A percentile compares a stretch with the other conserved stretches of the same genome.
phyloP scores from a whole-genome alignment of 2,113 vertebrate species.

The Myxocyprinus asiaticus region DNA sequence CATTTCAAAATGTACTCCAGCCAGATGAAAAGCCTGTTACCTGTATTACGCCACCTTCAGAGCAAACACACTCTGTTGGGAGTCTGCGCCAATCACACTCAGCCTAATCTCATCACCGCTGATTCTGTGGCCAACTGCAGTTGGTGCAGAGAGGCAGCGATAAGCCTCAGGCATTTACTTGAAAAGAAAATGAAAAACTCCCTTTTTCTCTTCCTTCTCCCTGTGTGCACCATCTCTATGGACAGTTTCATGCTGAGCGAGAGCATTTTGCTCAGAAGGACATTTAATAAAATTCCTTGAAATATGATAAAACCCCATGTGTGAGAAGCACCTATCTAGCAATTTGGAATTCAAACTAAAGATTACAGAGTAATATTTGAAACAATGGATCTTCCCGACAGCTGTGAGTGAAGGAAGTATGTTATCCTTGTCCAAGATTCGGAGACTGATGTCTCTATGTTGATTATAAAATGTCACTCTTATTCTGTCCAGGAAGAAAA shows the following conservation, averaged over 20 bases:
- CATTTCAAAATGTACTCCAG: constrained; percentile 8
- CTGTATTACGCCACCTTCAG: constrained; percentile 24
- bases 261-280: constrained; percentile 17
- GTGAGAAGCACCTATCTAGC: constrained; percentile 32
- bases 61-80: not conserved
- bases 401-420: constrained; percentile 12
- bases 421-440: constrained; percentile 21
- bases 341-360: constrained; percentile 44
- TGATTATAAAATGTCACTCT: constrained; percentile 35
- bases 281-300: constrained; percentile 35
- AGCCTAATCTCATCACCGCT: constrained; percentile 41
- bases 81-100: constrained; percentile 34
- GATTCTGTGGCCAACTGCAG: constrained; percentile 27
- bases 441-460: constrained; percentile 28
- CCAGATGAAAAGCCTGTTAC: constrained; percentile 7
- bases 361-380: constrained; percentile 16
- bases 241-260: constrained; percentile 10
- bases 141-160: constrained; percentile 33
- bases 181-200: constrained; percentile 49
- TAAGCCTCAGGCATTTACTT: constrained; percentile 41
- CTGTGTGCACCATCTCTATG: constrained; percentile 1
- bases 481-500: constrained; percentile 37
- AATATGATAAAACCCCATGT: constrained; percentile 14
- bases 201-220: not conserved
- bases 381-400: constrained; percentile 31